Evolutionary conservation across 2,797 vertebrate genomes (phyloP).

Genomic region (Orestias chungarensis): DNA sequence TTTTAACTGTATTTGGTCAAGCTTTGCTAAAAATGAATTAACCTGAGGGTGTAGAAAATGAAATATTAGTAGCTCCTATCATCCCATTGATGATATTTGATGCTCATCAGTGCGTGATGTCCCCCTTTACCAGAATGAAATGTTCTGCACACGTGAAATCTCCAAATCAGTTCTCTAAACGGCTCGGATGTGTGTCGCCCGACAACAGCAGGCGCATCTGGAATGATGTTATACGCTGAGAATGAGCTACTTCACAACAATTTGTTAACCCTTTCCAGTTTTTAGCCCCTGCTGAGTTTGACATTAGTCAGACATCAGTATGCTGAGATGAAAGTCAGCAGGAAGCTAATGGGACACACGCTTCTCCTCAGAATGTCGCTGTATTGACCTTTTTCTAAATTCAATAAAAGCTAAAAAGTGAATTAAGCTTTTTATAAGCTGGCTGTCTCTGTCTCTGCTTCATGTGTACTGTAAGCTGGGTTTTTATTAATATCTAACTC

Average conservation of each 20-base stretch:
- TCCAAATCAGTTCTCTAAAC: conserved; percentile 47
- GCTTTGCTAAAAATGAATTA: conserved; percentile 3
- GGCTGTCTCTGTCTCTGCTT: neutral
- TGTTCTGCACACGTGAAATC: conserved; percentile 71
- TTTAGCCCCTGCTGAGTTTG: conserved; percentile 55
- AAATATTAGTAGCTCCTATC: conserved; percentile 18
- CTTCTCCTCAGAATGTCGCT: conserved; percentile 39
- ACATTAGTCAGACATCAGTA: conserved; percentile 57
- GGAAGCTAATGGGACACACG: conserved; percentile 61
- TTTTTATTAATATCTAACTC: conserved; percentile 25
- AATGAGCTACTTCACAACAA: conserved; percentile 58
- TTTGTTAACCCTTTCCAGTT: conserved; percentile 65
- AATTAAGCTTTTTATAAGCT: conserved; percentile 1
- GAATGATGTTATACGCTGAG: conserved; percentile 37
- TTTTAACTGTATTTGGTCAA: neutral
- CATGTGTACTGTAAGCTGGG: neutral
- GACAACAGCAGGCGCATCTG: conserved; percentile 23
- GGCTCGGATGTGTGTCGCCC: conserved; percentile 58
- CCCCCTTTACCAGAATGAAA: conserved; percentile 80
- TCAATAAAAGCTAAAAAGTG: conserved; percentile 27
- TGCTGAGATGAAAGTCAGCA: conserved; percentile 64
- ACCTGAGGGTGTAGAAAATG: conserved; percentile 15
- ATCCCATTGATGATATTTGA: conserved; percentile 9
- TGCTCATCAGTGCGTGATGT: conserved; percentile 70
- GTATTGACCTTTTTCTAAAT: conserved; percentile 40